Percentiles rank a stretch among this genome's conserved stretches.
phyloP scores from a whole-genome alignment of 2,888 invertebrate genomes.

The Graphium colonna region DNA sequence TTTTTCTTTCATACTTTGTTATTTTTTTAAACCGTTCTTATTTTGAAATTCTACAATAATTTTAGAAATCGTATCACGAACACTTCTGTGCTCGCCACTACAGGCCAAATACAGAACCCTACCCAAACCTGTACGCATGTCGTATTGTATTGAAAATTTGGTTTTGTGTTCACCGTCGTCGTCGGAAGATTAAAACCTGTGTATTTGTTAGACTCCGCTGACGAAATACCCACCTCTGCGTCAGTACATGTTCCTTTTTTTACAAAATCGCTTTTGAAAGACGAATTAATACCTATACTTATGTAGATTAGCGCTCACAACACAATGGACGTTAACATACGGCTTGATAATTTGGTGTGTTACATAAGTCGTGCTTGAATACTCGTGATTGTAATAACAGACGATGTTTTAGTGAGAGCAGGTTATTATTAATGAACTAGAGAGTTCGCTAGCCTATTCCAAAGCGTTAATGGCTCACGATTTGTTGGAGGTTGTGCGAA shows the following conservation, averaged over 20 bases:
- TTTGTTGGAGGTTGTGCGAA: slow-evolving; percentile 56
- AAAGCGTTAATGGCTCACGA: slow-evolving; percentile 68
- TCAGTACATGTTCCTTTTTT: slow-evolving; percentile 45
- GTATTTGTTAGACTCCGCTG: slow-evolving; percentile 42
- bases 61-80: slow-evolving; percentile 23
- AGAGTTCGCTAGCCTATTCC: slow-evolving; percentile 54
- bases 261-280: slow-evolving; percentile 74
- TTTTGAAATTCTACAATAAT: slow-evolving; percentile 1
- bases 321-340: slow-evolving; percentile 73
- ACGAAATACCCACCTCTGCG: slow-evolving; percentile 55
- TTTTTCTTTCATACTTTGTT: slow-evolving; percentile 1
- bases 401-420: slow-evolving; percentile 53
- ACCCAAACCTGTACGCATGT: slow-evolving; percentile 33
- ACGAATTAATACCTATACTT: slow-evolving; percentile 78
- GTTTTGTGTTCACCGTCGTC: slow-evolving; percentile 33
- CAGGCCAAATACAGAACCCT: slow-evolving; percentile 29
- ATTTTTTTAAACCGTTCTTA: not conserved
- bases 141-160: slow-evolving; percentile 64
- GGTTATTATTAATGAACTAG: slow-evolving; percentile 68
- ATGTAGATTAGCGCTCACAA: slow-evolving; percentile 70
- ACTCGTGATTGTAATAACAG: slow-evolving; percentile 64
- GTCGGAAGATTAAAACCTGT: slow-evolving; percentile 38
- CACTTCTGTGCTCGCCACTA: slow-evolving; percentile 40
- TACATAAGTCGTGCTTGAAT: slow-evolving; percentile 67
- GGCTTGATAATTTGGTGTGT: slow-evolving; percentile 65